These are phyloP conservation scores for Sussaba pulchella DNA, from an alignment of 2,888 invertebrate species.

Conservation along the genomic window DNA sequence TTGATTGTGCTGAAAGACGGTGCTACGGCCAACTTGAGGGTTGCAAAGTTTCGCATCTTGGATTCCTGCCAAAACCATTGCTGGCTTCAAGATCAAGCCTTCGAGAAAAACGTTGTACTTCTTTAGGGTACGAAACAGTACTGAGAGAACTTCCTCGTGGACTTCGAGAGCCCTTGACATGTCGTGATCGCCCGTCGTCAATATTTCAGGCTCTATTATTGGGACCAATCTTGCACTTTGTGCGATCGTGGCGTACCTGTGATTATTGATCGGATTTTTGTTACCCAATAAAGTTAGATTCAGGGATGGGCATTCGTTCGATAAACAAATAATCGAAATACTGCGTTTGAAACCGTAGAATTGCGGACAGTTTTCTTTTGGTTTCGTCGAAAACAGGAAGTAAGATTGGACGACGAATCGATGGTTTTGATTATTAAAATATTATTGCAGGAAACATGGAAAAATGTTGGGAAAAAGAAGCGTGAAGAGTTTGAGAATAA, in stretches of 20 bases:
- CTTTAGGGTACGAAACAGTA: conserved; percentile 88
- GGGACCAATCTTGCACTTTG: conserved; percentile 88
- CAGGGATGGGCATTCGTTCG: too few species aligned
- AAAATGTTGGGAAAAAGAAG: too few species aligned
- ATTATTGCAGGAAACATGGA: too few species aligned
- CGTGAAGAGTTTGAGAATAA: too few species aligned
- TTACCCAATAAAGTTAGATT: neutral
- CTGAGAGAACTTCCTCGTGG: conserved; percentile 75
- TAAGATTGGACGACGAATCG: too few species aligned
- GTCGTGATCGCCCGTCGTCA: conserved; percentile 87
- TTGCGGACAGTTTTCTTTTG: too few species aligned
- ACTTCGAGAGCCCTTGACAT: conserved; percentile 86
- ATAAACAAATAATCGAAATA: conserved; percentile 1
- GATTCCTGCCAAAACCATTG: conserved; percentile 96
- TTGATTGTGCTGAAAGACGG: neutral
- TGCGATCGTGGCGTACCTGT: conserved; percentile 86
- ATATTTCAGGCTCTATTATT: conserved; percentile 89
- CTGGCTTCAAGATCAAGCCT: conserved; percentile 98
- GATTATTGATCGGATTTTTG: neutral
- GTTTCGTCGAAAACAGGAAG: too few species aligned
- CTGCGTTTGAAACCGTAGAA: too few species aligned
- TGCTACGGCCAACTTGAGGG: conserved; percentile 65
- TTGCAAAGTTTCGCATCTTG: conserved; percentile 68
- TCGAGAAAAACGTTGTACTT: conserved; percentile 99
- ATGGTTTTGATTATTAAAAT: too few species aligned